Evolutionary conservation across 2,797 vertebrate genomes (phyloP), one percentile per base, ranked within the genome.

Genomic region (Protonibea diacanthus): DNA sequence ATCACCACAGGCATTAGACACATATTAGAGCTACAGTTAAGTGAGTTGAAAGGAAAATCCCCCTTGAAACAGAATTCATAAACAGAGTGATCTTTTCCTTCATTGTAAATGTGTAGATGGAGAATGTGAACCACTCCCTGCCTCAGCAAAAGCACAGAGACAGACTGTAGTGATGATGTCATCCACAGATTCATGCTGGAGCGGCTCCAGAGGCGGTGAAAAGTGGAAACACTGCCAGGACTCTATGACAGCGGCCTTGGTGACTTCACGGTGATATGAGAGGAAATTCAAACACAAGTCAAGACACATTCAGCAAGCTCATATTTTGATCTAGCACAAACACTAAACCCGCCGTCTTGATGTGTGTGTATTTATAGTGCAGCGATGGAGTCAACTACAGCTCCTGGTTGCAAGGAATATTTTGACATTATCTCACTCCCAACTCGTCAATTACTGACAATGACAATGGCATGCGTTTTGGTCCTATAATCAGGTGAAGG

Each of bases 111-210:
- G 38, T 56, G 72, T 69, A 9, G 38, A 71, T 55, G 49, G 23
- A 66, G 64, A 62, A 23, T 17, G 48, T 20, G 70, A 51, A 56
- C 49, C 62, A 13, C 67, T 77, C 73, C 73, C 59, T 75, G 47
- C 42, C 23, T 57, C 12, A 11, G 42, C 29, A 27, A 25, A 65
- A 45, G 53, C 73, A 45, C 44, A 48, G 61, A 84, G 68, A 53
- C 53, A 58, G 63, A 56, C 67, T 49, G 59, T 70, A 52, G 73
- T 60, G 75, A 71, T 90, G 82, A 86, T 85, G 78, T 89, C 85
- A 86, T 86, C 76, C 59, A 53, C 73, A 80, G 65, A 59, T 65
- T 48, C 29, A 76, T 55, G 60, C 21, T 82, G 76, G 71, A 86
- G 47, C 17, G 0, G 25, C 80, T 83, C 85, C 76, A 79, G 9